Percentiles rank a stretch among this genome's conserved stretches.
Conservation (phyloP, 2,888 invertebrate genomes). For the Proisotoma minuta region DNA sequence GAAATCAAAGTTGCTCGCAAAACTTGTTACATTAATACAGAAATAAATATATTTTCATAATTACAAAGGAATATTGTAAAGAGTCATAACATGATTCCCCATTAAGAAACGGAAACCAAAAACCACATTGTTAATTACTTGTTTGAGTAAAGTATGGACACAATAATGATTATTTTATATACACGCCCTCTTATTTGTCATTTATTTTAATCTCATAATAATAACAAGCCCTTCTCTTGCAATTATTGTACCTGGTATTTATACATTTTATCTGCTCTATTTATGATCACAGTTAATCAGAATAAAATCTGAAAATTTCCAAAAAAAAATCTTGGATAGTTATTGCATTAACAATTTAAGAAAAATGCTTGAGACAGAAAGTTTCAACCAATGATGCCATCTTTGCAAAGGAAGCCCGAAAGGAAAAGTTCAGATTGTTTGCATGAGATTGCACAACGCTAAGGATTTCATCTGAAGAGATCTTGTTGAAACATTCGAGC, state of each 20-base stretch:
- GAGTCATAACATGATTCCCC: background rate
- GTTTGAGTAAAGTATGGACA: background rate
- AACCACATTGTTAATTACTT: background rate
- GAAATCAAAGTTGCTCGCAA: no score
- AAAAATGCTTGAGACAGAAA: background rate
- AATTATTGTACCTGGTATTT: no score
- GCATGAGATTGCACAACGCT: slow-evolving; percentile 13
- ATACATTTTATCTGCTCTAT: no score
- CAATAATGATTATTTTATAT: no score
- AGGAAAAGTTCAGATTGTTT: slow-evolving; percentile 10
- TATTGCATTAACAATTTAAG: background rate
- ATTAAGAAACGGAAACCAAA: background rate
- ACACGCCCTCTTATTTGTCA: no score
- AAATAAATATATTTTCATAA: background rate
- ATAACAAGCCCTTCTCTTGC: no score
- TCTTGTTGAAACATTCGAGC: no score
- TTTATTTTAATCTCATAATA: no score
- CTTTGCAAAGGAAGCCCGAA: background rate
- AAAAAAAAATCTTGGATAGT: background rate
- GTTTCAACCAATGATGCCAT: slow-evolving; percentile 2
- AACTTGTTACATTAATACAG: no score
- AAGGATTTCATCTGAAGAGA: no score
- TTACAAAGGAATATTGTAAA: background rate
- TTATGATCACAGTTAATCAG: no score
- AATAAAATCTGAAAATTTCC: no score